Evolutionary conservation across 1,140 invertebrate genomes (phyloP).

Genomic region (Lanistes nyassanus): DNA sequence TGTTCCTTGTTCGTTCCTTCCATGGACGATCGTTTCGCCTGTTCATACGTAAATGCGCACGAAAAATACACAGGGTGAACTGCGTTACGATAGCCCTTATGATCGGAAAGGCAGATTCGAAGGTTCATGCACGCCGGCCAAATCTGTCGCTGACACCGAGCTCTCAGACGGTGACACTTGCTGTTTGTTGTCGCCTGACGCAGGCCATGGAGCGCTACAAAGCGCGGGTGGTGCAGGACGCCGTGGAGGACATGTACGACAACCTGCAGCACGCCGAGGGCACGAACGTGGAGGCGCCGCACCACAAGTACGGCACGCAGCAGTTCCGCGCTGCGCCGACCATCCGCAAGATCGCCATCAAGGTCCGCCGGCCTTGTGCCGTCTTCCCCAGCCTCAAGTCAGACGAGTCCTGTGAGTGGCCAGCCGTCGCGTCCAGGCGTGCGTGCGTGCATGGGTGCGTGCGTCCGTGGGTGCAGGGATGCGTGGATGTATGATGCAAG

Average conservation of each 20-base stretch:
- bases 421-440: background rate
- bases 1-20: no score
- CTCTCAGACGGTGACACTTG: background rate
- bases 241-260: conserved; percentile 57
- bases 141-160: no score
- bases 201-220: conserved; percentile 71
- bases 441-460: no score
- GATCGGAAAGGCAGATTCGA: no score
- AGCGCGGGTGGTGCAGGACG: conserved; percentile 63
- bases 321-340: conserved; percentile 42
- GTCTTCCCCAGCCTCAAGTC: conserved; percentile 52
- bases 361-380: conserved; percentile 52
- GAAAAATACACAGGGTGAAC: no score
- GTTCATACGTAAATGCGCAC: no score
- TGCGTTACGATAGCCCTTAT: no score
- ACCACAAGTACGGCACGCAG: conserved; percentile 44
- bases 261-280: conserved; percentile 57
- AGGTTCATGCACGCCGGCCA: no score
- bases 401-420: conserved; percentile 63
- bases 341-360: conserved; percentile 46
- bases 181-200: background rate
- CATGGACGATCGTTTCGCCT: no score
- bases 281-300: conserved; percentile 46
- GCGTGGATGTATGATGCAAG: background rate
- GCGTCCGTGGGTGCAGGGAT: background rate